Evolutionary conservation across 92 coral and sea anemone genomes (phyloP), one percentile per base, ranked within the genome.

Genomic region (Bergia puertoricense): DNA sequence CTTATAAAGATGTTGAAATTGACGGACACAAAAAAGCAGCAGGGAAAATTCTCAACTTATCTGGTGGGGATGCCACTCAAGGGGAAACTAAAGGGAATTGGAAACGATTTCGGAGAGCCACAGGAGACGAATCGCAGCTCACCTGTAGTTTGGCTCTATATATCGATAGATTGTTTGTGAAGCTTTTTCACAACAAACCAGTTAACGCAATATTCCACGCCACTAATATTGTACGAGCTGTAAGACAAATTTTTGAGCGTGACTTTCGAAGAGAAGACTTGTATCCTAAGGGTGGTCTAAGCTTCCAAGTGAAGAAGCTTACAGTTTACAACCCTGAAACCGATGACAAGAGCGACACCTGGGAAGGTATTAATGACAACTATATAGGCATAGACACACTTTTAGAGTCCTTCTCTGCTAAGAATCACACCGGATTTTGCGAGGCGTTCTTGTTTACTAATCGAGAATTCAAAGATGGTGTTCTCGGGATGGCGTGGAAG

Each of bases 401-500:
- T 78, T 85, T 96, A 69, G 92, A 92, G 56, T 78, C 86, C 18
- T 91, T 96, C 83, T 93, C 98, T 6, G 72, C 90, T 20, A 80
- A 81, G 54, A 68, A 90, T 23, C 93, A 92, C 81, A 73, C 81
- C 4, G 89, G 76, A 48, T 94, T 92, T 66, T 96, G 98, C 54
- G 94, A 96, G 62, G 98, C 98, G 10, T 93, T 96, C 65, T 82
- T 94, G 73, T 96, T 96, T 69, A 96, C 98, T 13, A 88, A 96
- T 86, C 94, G 98, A 15, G 96, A 94, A 74, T 96, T 96, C 69
- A 94, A 94, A 6, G 97, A 94, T 9, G 98, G 98, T 2, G 93
- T 96, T 91, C 89, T 96, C 73, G 98, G 98, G 51, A 78, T 96
- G 23, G 98, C 98, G 45, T 96, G 97, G 97, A 94, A 93, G 39